Conservation (phyloP, 1,140 invertebrate genomes). For the Hyposmocoma kahamanoa region DNA sequence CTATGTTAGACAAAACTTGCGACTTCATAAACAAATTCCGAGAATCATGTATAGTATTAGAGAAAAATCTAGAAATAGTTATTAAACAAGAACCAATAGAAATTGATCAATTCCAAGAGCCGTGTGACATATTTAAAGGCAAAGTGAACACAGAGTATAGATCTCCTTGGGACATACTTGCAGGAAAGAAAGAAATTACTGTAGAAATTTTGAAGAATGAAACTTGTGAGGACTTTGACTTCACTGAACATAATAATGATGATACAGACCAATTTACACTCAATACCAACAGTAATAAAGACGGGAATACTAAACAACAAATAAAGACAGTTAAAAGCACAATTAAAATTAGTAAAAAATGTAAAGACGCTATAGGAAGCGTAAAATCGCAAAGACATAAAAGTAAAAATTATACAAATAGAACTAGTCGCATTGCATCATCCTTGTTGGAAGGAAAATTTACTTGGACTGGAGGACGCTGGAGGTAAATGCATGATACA, state of each 20-base stretch:
- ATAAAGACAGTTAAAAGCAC: neutral
- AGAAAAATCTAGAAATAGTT: constrained; percentile 31
- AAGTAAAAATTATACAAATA: constrained; percentile 29
- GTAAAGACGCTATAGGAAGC: too few relatives aligned
- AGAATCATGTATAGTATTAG: constrained; percentile 38
- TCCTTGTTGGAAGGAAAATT: constrained; percentile 54
- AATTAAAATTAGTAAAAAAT: constrained; percentile 5
- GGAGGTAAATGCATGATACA: too few relatives aligned
- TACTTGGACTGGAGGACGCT: constrained; percentile 45
- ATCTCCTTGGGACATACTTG: too few relatives aligned
- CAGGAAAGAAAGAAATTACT: too few relatives aligned
- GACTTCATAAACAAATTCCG: constrained; percentile 50
- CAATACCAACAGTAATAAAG: constrained; percentile 28
- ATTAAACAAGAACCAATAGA: constrained; percentile 33
- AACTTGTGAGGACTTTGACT: neutral
- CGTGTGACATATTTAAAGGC: too few relatives aligned
- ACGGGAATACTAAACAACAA: too few relatives aligned
- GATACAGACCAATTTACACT: constrained; percentile 25
- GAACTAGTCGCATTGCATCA: constrained; percentile 29
- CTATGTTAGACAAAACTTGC: constrained; percentile 29
- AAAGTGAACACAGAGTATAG: too few relatives aligned
- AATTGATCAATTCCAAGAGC: too few relatives aligned
- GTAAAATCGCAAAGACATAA: constrained; percentile 14
- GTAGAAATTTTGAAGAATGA: neutral
- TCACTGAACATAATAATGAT: constrained; percentile 9